Conservation (phyloP, 2,797 vertebrate genomes). For the Tolypeutes matacus region DNA sequence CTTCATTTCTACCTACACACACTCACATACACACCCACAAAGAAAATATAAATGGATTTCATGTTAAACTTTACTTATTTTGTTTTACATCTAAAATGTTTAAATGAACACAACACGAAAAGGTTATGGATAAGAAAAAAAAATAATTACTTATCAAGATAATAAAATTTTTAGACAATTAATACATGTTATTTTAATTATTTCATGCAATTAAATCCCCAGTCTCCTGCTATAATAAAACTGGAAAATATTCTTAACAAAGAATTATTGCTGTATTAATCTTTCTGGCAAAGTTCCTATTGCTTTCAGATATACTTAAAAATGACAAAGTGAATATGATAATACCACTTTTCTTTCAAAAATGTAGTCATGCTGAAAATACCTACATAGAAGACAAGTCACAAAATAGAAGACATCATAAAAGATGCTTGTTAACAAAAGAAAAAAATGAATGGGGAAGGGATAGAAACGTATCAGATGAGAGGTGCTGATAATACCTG, state of each 20-base stretch:
- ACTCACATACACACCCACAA: neutral
- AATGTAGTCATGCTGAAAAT: conserved; percentile 79
- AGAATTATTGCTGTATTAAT: conserved; percentile 5
- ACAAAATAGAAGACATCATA: conserved; percentile 73
- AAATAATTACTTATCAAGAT: neutral
- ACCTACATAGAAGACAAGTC: conserved; percentile 70
- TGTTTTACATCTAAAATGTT: neutral
- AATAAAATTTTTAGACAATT: conserved; percentile 38
- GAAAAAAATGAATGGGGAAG: conserved; percentile 65
- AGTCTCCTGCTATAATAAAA: neutral
- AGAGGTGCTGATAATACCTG: conserved; percentile 68
- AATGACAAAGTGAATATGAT: conserved; percentile 63
- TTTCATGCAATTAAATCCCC: neutral
- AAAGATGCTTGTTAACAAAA: conserved; percentile 76
- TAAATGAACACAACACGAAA: neutral
- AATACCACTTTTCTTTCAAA: conserved; percentile 68
- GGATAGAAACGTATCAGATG: conserved; percentile 55
- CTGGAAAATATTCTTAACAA: neutral
- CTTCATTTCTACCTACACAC: conserved; percentile 16
- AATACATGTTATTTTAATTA: neutral
- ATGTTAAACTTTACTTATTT: neutral
- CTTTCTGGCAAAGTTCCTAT: neutral
- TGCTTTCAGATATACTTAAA: conserved; percentile 65
- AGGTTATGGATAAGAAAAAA: neutral
- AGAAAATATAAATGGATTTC: neutral